Percentiles rank a stretch among this genome's conserved stretches.
Conservation (phyloP, 1,140 invertebrate genomes). For the Drosophila ercepeae region DNA sequence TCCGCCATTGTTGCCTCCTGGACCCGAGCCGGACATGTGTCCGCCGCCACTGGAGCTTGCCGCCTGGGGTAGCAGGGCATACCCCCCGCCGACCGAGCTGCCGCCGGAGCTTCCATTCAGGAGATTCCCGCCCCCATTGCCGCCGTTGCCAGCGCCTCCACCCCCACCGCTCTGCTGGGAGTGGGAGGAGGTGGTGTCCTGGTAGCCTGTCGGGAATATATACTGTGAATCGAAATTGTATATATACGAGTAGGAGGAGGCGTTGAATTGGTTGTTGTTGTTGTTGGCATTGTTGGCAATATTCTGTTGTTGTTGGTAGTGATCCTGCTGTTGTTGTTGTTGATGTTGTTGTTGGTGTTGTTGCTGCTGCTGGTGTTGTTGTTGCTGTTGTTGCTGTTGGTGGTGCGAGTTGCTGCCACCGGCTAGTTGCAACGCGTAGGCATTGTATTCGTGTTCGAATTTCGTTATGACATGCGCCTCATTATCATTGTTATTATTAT, state of each 20-base stretch:
- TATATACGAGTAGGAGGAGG: constrained; percentile 83
- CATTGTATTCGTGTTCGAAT: constrained; percentile 70
- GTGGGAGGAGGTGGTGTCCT: constrained; percentile 82
- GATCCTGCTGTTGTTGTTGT: constrained; percentile 62
- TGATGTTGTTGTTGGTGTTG: constrained; percentile 62
- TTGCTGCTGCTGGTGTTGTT: constrained; percentile 65
- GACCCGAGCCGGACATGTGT: constrained; percentile 55
- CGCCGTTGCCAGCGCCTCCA: too few relatives aligned
- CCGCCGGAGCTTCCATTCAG: constrained; percentile 55
- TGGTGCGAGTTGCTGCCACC: constrained; percentile 50
- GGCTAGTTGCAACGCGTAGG: constrained; percentile 71
- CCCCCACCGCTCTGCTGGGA: constrained; percentile 82
- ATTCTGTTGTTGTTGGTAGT: constrained; percentile 68
- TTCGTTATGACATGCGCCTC: constrained; percentile 61
- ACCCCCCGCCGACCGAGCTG: constrained; percentile 48
- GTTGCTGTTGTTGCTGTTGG: constrained; percentile 63
- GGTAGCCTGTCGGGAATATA: constrained; percentile 83
- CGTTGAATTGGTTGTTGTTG: constrained; percentile 75
- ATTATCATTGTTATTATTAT: constrained; percentile 61
- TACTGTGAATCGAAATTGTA: constrained; percentile 84
- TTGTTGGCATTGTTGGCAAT: constrained; percentile 70
- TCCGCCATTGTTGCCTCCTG: constrained; percentile 31
- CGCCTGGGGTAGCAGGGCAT: constrained; percentile 53
- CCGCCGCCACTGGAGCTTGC: constrained; percentile 57
- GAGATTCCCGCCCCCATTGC: constrained; percentile 44